These are phyloP conservation scores for Scomber scombrus DNA, from an alignment of 2,113 vertebrate genomes.

Conservation along the genomic window DNA sequence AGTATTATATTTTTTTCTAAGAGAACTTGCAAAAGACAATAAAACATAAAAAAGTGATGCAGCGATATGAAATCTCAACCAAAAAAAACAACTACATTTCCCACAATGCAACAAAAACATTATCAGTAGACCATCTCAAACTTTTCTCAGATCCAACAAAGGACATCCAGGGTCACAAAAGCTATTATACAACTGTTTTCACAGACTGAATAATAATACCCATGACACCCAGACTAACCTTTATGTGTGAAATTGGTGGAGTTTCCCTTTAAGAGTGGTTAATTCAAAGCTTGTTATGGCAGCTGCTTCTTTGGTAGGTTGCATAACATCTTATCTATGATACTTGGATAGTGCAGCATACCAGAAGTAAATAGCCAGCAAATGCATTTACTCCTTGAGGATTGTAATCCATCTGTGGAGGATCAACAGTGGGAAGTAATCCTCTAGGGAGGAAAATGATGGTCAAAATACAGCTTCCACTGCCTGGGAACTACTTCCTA, in stretches of 20 bases:
- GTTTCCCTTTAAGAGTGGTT: constrained; percentile 4
- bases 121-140: no score
- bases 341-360: constrained; percentile 16
- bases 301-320: constrained; percentile 24
- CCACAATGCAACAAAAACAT: neutral
- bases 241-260: neutral
- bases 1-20: neutral
- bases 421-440: constrained; percentile 56
- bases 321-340: constrained; percentile 25
- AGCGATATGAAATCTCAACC: neutral
- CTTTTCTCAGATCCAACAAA: neutral
- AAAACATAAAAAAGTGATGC: neutral
- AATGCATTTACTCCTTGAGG: constrained; percentile 27
- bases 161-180: neutral
- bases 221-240: neutral
- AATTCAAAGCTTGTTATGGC: constrained; percentile 17
- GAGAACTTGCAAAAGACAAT: neutral
- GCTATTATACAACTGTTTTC: neutral
- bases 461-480: constrained; percentile 48
- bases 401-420: constrained; percentile 48
- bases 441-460: constrained; percentile 37
- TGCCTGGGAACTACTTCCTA: constrained; percentile 60
- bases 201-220: neutral
- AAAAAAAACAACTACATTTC: neutral
- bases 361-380: constrained; percentile 31